Conservation (phyloP, 2,113 vertebrate genomes). For the Acanthochromis polyacanthus region DNA sequence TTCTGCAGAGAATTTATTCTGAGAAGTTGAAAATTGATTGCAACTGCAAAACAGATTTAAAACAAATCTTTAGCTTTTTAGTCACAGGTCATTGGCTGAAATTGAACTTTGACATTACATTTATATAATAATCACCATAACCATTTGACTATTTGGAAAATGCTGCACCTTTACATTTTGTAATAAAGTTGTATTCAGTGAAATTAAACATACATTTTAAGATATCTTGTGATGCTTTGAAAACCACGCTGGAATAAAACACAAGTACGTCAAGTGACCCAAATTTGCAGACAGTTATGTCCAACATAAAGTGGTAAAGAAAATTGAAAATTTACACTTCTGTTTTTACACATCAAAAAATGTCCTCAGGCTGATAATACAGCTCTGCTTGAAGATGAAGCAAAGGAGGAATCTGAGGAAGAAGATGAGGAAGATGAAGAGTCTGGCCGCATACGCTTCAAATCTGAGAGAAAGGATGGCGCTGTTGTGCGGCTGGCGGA, state of each 20-base stretch:
- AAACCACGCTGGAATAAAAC: conserved; percentile 1
- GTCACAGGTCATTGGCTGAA: too few species aligned
- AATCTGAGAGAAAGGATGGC: conserved; percentile 95
- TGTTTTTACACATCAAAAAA: conserved; percentile 3
- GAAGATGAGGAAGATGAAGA: conserved; percentile 93
- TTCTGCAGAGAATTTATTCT: too few species aligned
- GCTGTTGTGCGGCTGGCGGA: conserved; percentile 93
- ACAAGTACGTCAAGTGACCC: neutral
- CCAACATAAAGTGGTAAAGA: neutral
- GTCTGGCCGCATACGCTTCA: conserved; percentile 93
- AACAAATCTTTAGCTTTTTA: neutral
- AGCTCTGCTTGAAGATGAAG: conserved; percentile 85
- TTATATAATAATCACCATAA: too few species aligned
- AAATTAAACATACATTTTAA: neutral
- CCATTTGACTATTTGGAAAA: too few species aligned
- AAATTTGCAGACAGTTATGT: neutral
- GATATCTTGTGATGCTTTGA: neutral
- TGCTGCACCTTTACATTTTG: too few species aligned
- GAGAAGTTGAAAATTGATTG: too few species aligned
- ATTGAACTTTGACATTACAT: too few species aligned
- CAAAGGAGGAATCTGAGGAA: conserved; percentile 94
- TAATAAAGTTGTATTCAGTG: neutral
- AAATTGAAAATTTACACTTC: neutral
- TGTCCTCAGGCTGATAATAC: conserved; percentile 86
- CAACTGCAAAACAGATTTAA: too few species aligned